phyloP scores from a whole-genome alignment of 2,888 invertebrate genomes.

The Steromphala cineraria region DNA sequence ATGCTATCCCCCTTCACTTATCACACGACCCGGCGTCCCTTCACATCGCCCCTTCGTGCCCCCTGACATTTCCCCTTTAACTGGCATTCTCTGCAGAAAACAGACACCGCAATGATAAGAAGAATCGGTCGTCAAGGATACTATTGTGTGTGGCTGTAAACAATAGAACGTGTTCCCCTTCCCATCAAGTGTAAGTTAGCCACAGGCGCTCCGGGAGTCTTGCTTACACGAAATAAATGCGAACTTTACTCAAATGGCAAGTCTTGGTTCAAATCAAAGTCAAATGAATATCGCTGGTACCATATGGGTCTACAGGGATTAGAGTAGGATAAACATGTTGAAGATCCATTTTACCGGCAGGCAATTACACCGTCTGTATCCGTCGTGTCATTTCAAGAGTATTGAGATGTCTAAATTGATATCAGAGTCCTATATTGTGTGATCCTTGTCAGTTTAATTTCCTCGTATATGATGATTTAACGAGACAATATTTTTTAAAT shows the following conservation, averaged over 20 bases:
- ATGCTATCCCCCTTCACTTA: not conserved
- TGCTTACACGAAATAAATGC: not conserved
- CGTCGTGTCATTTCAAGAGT: too few species aligned
- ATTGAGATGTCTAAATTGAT: too few species aligned
- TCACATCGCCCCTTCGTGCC: not conserved
- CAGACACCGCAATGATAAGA: slow-evolving; percentile 8
- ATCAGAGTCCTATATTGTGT: too few species aligned
- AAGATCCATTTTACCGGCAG: not conserved
- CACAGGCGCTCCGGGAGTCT: not conserved
- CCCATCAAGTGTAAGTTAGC: not conserved
- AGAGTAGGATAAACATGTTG: not conserved
- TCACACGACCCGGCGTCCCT: not conserved
- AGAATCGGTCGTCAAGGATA: not conserved
- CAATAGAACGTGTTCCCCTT: not conserved
- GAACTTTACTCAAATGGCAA: not conserved
- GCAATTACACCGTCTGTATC: not conserved
- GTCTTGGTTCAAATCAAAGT: not conserved
- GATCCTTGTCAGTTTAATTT: too few species aligned
- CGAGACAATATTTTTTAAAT: too few species aligned
- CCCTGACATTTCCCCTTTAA: not conserved
- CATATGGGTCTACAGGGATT: not conserved
- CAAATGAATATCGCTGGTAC: not conserved
- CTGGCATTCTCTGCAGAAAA: not conserved
- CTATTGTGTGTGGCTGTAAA: slow-evolving; percentile 1
- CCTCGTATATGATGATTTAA: too few species aligned